Base-by-base conservation (phyloP, 1,140 invertebrate species). In the Calliphora vicina region DNA sequence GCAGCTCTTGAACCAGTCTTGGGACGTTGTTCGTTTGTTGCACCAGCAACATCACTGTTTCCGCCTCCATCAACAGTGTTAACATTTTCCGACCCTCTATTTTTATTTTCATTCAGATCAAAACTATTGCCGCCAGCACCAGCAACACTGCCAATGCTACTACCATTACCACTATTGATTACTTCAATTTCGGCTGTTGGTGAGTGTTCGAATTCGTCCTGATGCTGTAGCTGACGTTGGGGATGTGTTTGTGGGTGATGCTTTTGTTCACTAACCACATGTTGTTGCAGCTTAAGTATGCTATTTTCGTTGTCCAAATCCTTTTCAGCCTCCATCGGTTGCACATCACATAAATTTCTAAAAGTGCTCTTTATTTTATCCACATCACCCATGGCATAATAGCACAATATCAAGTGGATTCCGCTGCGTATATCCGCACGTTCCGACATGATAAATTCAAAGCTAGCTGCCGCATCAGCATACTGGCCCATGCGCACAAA, bases 381-480 rank as follows among this genome's bases (percentile, higher is more conserved):
- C 9, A 95, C 93, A 92, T 99, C 98, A 25, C 95, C 96, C 74
- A 99, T 92, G 17, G 97, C 96, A 91, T 97, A 98, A 86, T 98
- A 97, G 88, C 98, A 98, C 8, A 99, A 91, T 80, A 99, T 94
- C 42, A 98, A 91, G 91, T 99, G 98, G 80, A 99, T 93, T 50
- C 97, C 97, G 86, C 93, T 95, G 86, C 95, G 96, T 87, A 98
- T 98, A 87, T 97, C 96, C 1, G 97, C 94, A 86, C 96, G 95
- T 89, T 99, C 98, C 82, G 96, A 95, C 97, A 99, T 99, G 81
- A 99, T 98, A 91, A 98, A 98, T 90, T 99, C 98, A 92, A 99
- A 99, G 88, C 97, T 98, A 17, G 96, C 96, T 42, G 97, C 95
- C 0, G 99, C 99, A 90, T 99, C 98, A 85, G 96, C 95, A 90